Conservation (phyloP, 2,888 invertebrate genomes). For the Acronicta aceris region DNA sequence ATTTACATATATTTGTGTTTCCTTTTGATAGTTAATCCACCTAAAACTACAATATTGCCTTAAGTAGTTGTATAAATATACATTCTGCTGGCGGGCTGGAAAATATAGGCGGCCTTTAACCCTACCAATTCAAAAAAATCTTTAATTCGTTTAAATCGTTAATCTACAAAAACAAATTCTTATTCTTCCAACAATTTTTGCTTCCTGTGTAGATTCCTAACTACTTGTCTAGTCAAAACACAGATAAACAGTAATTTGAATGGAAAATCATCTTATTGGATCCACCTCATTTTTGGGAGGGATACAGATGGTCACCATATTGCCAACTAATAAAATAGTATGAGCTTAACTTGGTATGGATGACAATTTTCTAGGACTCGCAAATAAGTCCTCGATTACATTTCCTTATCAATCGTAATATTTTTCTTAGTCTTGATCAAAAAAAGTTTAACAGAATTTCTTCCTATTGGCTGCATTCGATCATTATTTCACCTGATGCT, state of each 20-base stretch:
- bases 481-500: too few species aligned
- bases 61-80: too few species aligned
- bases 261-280: background rate
- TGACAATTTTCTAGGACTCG: slow-evolving; percentile 27
- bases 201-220: too few species aligned
- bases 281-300: slow-evolving; percentile 31
- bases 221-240: background rate
- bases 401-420: background rate
- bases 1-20: slow-evolving; percentile 7
- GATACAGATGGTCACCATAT: slow-evolving; percentile 25
- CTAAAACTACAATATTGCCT: slow-evolving; percentile 2
- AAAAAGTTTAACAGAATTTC: too few species aligned
- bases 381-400: slow-evolving; percentile 25
- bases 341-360: slow-evolving; percentile 26
- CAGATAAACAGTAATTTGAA: background rate
- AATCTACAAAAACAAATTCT: too few species aligned
- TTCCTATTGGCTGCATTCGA: too few species aligned
- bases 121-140: too few species aligned
- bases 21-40: slow-evolving; percentile 4
- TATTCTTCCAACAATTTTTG: too few species aligned
- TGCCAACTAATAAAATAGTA: slow-evolving; percentile 51
- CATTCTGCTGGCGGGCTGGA: too few species aligned
- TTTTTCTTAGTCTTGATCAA: too few species aligned
- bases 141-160: too few species aligned
- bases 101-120: too few species aligned